Evolutionary conservation across 2,113 vertebrate genomes (phyloP).

Genomic region (Terrapene triunguis): DNA sequence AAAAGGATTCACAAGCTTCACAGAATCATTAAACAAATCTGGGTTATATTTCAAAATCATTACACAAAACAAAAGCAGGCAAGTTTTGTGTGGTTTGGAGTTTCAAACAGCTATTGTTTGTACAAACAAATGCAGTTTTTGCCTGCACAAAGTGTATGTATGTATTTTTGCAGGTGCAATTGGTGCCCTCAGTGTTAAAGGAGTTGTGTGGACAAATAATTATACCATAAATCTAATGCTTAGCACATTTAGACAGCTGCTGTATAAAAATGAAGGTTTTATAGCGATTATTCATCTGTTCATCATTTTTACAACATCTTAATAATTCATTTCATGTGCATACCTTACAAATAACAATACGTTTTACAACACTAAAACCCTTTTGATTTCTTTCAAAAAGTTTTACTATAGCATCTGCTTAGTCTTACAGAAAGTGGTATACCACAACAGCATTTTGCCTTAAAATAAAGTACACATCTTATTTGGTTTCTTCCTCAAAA

Average conservation of each 20-base stretch:
- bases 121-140: not conserved
- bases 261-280: not conserved
- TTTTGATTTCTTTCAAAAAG: conserved; percentile 38
- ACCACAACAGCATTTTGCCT: conserved; percentile 74
- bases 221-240: not conserved
- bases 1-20: not conserved
- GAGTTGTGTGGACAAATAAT: not conserved
- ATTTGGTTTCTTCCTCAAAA: conserved; percentile 77
- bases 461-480: conserved; percentile 75
- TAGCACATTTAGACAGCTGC: not conserved
- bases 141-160: not conserved
- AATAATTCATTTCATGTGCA: not conserved
- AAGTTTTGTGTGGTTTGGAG: not conserved
- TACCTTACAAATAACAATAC: conserved; percentile 24
- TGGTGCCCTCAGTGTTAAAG: not conserved
- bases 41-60: not conserved
- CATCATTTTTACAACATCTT: not conserved
- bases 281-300: not conserved
- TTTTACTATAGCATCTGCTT: conserved; percentile 54
- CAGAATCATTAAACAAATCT: not conserved
- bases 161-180: not conserved
- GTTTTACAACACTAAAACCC: not conserved
- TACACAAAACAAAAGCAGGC: not conserved
- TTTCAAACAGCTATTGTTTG: not conserved
- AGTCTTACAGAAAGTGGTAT: conserved; percentile 71